Evolutionary conservation across 2,888 invertebrate genomes (phyloP).

Genomic region (Acanthosepion lycidas): DNA sequence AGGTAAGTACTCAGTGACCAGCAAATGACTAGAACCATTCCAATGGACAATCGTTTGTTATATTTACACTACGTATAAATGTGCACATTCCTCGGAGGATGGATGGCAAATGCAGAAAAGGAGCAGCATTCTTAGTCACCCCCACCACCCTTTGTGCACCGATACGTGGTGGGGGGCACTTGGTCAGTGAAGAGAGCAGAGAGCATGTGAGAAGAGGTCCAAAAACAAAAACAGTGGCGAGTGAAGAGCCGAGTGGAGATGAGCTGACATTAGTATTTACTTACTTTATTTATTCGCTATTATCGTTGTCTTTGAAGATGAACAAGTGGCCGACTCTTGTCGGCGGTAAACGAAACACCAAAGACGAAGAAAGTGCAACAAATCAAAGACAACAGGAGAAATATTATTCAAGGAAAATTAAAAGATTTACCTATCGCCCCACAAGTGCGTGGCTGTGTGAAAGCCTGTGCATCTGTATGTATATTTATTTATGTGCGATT

Average conservation of each 20-base stretch:
- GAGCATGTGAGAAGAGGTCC: not conserved
- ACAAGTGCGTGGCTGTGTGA: too few species aligned
- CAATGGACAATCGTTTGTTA: too few species aligned
- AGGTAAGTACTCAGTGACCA: not conserved
- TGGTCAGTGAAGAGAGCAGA: not conserved
- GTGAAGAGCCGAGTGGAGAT: not conserved
- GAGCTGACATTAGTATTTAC: not conserved
- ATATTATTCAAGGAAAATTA: not conserved
- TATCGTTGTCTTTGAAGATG: slow-evolving; percentile 7
- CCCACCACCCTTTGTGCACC: not conserved
- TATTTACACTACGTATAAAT: not conserved
- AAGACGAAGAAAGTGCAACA: not conserved
- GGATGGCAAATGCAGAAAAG: not conserved
- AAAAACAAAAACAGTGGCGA: too few species aligned
- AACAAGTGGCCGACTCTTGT: not conserved
- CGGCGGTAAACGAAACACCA: not conserved
- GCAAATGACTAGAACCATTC: not conserved
- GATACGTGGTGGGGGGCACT: not conserved
- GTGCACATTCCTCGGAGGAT: not conserved
- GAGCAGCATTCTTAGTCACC: not conserved
- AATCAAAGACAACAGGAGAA: not conserved
- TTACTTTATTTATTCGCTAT: not conserved
- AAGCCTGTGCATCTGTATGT: not conserved
- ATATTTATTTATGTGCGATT: not conserved
- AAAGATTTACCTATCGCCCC: not conserved